A percentile compares a stretch with the other conserved stretches of the same genome.
These are phyloP conservation scores for Coelopa frigida DNA, from an alignment of 1,140 invertebrate species.

Conservation along the genomic window DNA sequence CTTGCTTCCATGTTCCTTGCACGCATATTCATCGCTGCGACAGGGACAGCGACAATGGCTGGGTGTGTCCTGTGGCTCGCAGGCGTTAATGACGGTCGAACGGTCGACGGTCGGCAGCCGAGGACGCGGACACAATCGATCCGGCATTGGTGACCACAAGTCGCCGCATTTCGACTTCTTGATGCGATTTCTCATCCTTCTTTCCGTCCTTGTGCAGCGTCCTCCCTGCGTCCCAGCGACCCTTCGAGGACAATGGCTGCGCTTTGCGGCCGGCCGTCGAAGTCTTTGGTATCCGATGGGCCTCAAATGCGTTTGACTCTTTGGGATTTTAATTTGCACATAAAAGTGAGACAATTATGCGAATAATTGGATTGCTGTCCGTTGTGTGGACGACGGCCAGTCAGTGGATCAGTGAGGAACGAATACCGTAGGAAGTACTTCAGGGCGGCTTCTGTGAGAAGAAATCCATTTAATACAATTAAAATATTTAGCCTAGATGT, in stretches of 20 bases:
- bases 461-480: too few relatives aligned
- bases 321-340: conserved; percentile 17
- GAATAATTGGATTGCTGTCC: conserved; percentile 17
- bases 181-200: conserved; percentile 14
- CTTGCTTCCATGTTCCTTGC: too few relatives aligned
- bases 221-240: background rate
- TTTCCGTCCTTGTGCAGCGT: background rate
- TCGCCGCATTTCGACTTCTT: conserved; percentile 13
- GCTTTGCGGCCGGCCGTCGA: background rate
- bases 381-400: too few relatives aligned
- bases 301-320: conserved; percentile 15
- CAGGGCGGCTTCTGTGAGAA: too few relatives aligned
- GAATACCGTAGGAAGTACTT: too few relatives aligned
- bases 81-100: background rate
- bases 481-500: too few relatives aligned
- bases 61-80: background rate
- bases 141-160: background rate
- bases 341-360: conserved; percentile 17
- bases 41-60: background rate
- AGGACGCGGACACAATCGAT: background rate
- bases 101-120: background rate
- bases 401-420: too few relatives aligned
- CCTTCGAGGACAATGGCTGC: conserved; percentile 3
- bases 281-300: background rate
- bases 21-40: background rate